Evolutionary conservation across 2,797 vertebrate species (phyloP).

Genomic region (Betta splendens): DNA sequence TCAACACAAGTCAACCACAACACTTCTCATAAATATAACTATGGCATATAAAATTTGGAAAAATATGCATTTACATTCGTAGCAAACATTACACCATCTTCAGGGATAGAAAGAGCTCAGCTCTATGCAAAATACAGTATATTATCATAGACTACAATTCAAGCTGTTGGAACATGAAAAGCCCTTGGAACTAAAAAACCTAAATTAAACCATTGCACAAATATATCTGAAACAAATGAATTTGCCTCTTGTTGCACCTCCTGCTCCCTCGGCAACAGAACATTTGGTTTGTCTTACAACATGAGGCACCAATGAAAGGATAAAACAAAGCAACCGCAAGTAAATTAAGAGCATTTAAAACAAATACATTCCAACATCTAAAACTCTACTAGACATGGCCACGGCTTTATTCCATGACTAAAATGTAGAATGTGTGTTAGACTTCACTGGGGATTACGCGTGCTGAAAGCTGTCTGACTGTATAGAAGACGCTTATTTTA

Average conservation of each 20-base stretch:
- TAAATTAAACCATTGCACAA: constrained; percentile 69
- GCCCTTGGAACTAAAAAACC: constrained; percentile 75
- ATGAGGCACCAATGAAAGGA: constrained; percentile 60
- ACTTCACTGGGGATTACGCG: constrained; percentile 52
- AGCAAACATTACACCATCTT: constrained; percentile 79
- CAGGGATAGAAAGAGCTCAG: constrained; percentile 68
- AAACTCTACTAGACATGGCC: constrained; percentile 47
- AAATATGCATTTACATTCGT: constrained; percentile 83
- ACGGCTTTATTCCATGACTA: constrained; percentile 36
- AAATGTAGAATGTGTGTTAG: constrained; percentile 49
- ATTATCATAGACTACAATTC: constrained; percentile 71
- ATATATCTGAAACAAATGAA: constrained; percentile 61
- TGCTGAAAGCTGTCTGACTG: constrained; percentile 43
- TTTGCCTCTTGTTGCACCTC: constrained; percentile 39
- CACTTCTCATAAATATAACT: constrained; percentile 79
- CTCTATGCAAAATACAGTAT: constrained; percentile 76
- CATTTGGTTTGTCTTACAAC: constrained; percentile 27
- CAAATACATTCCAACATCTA: constrained; percentile 72
- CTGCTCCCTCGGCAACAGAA: constrained; percentile 38
- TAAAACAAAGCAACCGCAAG: constrained; percentile 47
- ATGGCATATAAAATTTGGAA: constrained; percentile 81
- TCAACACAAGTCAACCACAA: constrained; percentile 60
- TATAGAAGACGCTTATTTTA: constrained; percentile 44
- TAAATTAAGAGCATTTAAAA: constrained; percentile 49
- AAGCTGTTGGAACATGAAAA: constrained; percentile 74